Base-by-base conservation (phyloP, 2,113 vertebrate species). In the Phycodurus eques region DNA sequence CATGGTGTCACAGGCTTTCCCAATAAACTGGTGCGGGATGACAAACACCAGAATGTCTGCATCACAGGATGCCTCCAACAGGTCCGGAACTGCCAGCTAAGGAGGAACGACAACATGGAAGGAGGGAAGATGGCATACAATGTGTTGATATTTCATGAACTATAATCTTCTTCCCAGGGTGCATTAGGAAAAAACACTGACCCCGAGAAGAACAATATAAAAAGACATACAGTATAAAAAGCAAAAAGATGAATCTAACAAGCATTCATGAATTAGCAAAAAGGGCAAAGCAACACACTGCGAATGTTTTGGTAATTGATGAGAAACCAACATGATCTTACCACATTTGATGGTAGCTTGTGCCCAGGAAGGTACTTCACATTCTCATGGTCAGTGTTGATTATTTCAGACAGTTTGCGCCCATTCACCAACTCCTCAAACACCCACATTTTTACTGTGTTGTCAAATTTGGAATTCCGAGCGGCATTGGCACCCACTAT, bases 11-110 rank as follows among this genome's bases (percentile, higher is more conserved):
- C 98, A 99, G 67, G 94, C 91, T 81, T 92, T 90, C 31, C 88
- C 84, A 0, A 99, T 91, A 73, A 99, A 99, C 90, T 99, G 98
- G 84, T 99, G 98, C 0, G 98, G 98, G 79, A 99, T 96, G 85
- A 99, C 97, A 19, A 99, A 98, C 42, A 99, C 88, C 68, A 99
- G 85, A 78, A 99, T 90, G 74, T 98, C 95, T 0, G 96, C 95
- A 35, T 90, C 94, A 0, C 66, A 74, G 0, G 94, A 89, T 1
- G 97, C 96, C 51, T 96, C 95, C 67, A 95, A 83, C 78, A 98
- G 89, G 79, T 99, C 96, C 17, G 97, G 90, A 67, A 98, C 92
- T 0, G 97, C 98, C 70, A 98, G 89, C 98, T 99, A 90, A 14
- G 8, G 35, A 71, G 11, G 51, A 10, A 20, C 6, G 35, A 42